Base-by-base conservation (phyloP, 2,888 invertebrate species). In the Agapetus fuscipes region DNA sequence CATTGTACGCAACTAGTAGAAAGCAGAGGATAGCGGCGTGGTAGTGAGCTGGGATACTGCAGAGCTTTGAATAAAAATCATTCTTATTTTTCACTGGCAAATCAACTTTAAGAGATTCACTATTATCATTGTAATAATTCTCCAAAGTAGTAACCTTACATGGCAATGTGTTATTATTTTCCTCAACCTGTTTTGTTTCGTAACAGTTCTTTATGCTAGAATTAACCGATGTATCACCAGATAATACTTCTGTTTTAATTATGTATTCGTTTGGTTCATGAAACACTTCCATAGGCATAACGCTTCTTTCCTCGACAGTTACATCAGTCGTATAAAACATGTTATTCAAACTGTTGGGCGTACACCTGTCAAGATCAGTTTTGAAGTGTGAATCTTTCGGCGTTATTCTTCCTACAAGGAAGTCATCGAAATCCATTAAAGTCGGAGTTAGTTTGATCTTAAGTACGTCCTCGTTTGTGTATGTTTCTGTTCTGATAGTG, bases 1-100 rank as follows among this genome's bases (percentile, higher is more conserved):
- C 60, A 58, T 70, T 70, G 61, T 69, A 70, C 60, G 67, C 59
- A 61, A 70, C 66, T 57, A 70, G 61, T 51, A 69, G 54, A 53
- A 67, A 60, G 61, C 70, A 70, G 52, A 70, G 49, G 52, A 70
- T 63, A 47, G 62, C 62, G 51, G 70, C 68, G 53, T 69, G 68
- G 58, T 70, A 70, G 58, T 70, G 70, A 56, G 65, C 59, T 47
- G 69, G 70, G 64, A 69, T 62, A 50, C 64, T 66, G 55, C 59
- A 64, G 52, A 70, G 59, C 55, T 56, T 56, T 49, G 56, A 56
- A 44, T 64, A 51, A 47, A 67, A 54, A 20, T 20, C 20, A 4
- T 52, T 55, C 34, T 43, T 38, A 17, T 24, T 31, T 41, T 35
- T 36, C 20, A 6, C 9, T 20, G 4, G 4, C 4, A 6, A 4